These are phyloP conservation scores for Spinibarbus caldwelli DNA, from an alignment of 2,797 vertebrate genomes.

Conservation along the genomic window DNA sequence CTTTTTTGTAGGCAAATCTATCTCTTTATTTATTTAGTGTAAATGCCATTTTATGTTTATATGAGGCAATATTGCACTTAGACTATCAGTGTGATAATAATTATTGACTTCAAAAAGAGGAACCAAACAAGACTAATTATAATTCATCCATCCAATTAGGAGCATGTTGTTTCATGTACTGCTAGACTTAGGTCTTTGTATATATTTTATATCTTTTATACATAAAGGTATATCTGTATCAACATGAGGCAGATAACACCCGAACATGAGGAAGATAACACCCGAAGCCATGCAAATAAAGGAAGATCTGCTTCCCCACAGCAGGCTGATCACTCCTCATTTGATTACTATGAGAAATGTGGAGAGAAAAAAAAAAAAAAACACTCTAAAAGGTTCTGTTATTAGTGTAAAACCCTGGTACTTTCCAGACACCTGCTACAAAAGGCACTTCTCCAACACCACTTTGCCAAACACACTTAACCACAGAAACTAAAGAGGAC, in stretches of 20 bases:
- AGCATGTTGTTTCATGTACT: no score
- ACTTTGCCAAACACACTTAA: constrained; percentile 49
- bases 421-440: constrained; percentile 63
- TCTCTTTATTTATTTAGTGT: no score
- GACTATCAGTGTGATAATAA: no score
- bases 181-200: no score
- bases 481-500: constrained; percentile 55
- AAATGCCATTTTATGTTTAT: no score
- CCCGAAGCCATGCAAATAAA: constrained; percentile 39
- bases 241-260: neutral
- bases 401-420: constrained; percentile 55
- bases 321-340: constrained; percentile 44
- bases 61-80: no score
- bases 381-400: constrained; percentile 48
- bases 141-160: no score
- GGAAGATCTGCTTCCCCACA: constrained; percentile 22
- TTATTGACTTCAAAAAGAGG: no score
- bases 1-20: no score
- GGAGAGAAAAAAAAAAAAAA: constrained; percentile 14
- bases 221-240: neutral
- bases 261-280: no score
- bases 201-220: no score
- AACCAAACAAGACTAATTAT: no score
- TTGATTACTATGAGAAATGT: constrained; percentile 55
- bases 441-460: constrained; percentile 48